Conservation (phyloP, 2,113 vertebrate species). For the Dipodomys ordii region DNA sequence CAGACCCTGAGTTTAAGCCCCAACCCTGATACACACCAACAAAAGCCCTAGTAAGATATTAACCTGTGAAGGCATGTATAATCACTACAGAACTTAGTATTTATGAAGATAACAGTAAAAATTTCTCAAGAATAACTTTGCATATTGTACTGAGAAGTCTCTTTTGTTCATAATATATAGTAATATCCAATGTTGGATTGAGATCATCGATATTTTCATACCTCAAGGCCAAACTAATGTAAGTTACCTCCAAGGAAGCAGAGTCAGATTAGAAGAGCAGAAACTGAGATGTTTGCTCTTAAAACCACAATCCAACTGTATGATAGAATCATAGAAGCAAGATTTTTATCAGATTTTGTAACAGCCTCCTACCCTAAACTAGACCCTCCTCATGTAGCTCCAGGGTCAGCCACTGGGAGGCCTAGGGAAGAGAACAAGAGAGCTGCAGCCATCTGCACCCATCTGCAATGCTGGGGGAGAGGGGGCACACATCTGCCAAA, state of each 20-base stretch:
- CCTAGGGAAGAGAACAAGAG: no score
- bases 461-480: no score
- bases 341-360: background rate
- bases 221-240: background rate
- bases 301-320: background rate
- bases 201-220: background rate
- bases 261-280: background rate
- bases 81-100: constrained; percentile 12
- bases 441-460: no score
- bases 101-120: background rate
- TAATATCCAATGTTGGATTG: background rate
- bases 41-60: background rate
- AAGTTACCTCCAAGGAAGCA: background rate
- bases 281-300: constrained; percentile 19
- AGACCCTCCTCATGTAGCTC: background rate
- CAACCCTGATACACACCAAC: no score
- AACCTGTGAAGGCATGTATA: background rate
- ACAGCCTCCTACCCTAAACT: background rate
- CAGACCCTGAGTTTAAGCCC: no score
- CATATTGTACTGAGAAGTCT: background rate
- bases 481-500: background rate
- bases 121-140: constrained; percentile 29
- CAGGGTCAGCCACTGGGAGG: no score
- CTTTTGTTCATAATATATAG: background rate
- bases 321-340: background rate